Conservation (phyloP, 2,797 vertebrate species). For the Gymnopithys bicolor region DNA sequence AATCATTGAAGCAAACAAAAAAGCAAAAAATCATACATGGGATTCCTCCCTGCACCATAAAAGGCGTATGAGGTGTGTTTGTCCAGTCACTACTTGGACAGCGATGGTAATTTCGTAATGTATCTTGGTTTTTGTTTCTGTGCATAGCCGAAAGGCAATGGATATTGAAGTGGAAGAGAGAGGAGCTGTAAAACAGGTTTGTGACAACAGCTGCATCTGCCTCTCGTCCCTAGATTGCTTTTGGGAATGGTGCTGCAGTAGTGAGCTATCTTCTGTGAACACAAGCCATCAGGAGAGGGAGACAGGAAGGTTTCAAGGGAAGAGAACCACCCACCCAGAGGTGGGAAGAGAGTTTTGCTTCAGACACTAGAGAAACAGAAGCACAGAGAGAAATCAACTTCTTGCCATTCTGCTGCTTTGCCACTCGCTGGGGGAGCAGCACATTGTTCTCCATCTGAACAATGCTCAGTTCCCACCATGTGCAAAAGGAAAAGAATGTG, state of each 20-base stretch:
- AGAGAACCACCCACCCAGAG: neutral
- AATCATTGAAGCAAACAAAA: neutral
- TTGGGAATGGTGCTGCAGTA: neutral
- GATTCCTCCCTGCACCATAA: neutral
- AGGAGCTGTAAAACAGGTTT: neutral
- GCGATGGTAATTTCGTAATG: neutral
- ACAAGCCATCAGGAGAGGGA: neutral
- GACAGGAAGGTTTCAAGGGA: neutral
- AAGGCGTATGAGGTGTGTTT: neutral
- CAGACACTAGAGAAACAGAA: neutral
- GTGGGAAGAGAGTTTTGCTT: neutral
- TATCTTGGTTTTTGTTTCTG: neutral
- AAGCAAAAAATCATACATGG: neutral
- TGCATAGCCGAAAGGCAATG: neutral
- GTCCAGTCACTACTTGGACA: neutral
- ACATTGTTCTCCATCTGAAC: conserved; percentile 56
- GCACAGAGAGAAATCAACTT: neutral
- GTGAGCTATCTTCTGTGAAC: neutral
- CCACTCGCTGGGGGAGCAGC: neutral
- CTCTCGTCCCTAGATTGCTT: neutral
- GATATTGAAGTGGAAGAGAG: neutral
- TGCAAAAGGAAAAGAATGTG: conserved; percentile 29
- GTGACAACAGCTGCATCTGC: neutral
- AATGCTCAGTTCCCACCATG: neutral
- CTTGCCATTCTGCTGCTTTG: conserved; percentile 14